Base-by-base conservation (phyloP, 1,140 invertebrate genomes). In the Zophobas morio region DNA sequence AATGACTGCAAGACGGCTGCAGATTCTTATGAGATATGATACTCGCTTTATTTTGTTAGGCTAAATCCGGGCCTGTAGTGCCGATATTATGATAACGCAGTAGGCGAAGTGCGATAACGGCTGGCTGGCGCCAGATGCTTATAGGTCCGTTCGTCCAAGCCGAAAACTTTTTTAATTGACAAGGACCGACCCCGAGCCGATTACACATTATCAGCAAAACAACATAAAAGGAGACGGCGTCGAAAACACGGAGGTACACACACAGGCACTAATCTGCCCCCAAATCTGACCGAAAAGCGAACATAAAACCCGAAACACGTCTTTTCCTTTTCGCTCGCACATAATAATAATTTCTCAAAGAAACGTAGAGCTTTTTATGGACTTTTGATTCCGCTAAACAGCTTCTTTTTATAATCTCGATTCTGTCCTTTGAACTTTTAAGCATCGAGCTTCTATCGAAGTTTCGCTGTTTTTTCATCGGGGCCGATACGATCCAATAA, bases 101-200 rank as follows among this genome's bases (percentile, higher is more conserved):
- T 40, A 56, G 49, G 49, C 49, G 36, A 73, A 66, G 49, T 73
- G 47, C 70, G 32, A 73, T 73, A 73, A 73, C 49, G 71, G 46
- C 49, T 42, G 71, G 35, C 71, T 56, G 71, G 71, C 71, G 71
- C 71, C 71, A 56, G 71, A 73, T 73, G 70, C 53, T 66, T 66
- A 66, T 66, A 42, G 37, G 60, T 40, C 60, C 60, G 37, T 39
- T 66, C 60, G 60, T 5, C 60, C 20, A 42, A 66, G 5, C 37
- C 60, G 56, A 66, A 66, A 66, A 66, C 60, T 66, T 66, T 66
- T 66, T 66, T 66, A 66, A 66, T 66, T 66, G 60, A 66, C 60
- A 66, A 66, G 8, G 35, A 40, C 60, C 37, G 54, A 53, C 49
- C 20, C 49, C 49, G 20, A 57, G 54, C 40, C 60, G 60, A 66